Conservation (phyloP, 2,797 vertebrate species). For the Mus caroli region DNA sequence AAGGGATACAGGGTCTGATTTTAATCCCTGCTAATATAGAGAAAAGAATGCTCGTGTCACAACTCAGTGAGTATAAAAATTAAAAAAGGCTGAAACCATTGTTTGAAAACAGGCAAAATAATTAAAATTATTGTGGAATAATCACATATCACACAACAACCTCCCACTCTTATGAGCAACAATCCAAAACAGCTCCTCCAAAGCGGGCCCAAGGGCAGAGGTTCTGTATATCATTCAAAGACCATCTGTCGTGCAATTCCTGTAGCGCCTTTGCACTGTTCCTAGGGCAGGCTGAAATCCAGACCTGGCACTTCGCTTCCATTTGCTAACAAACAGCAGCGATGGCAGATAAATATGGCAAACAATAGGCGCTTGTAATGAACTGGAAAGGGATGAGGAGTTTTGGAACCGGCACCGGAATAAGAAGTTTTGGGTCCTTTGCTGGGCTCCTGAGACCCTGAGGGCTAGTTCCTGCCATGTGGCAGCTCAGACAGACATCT, state of each 20-base stretch:
- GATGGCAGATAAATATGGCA: constrained; percentile 93
- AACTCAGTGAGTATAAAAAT: constrained; percentile 92
- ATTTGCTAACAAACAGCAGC: constrained; percentile 95
- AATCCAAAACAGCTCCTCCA: constrained; percentile 93
- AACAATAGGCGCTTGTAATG: constrained; percentile 92
- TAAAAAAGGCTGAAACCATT: constrained; percentile 90
- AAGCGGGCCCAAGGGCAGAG: constrained; percentile 93
- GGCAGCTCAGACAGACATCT: constrained; percentile 91
- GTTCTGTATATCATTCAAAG: constrained; percentile 96
- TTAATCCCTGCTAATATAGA: constrained; percentile 91
- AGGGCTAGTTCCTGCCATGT: constrained; percentile 90
- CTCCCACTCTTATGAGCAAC: constrained; percentile 94
- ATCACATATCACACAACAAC: constrained; percentile 94
- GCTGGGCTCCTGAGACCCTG: constrained; percentile 88
- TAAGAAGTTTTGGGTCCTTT: constrained; percentile 87
- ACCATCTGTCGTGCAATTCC: constrained; percentile 96
- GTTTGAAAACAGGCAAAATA: constrained; percentile 92
- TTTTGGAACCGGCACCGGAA: constrained; percentile 89
- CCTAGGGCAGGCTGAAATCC: constrained; percentile 91
- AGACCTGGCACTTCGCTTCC: constrained; percentile 94
- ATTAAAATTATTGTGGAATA: constrained; percentile 95
- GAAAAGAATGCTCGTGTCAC: constrained; percentile 90
- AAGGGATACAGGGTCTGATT: constrained; percentile 90
- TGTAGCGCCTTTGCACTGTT: constrained; percentile 90
- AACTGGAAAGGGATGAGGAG: constrained; percentile 91